Conservation (phyloP, 1,140 invertebrate genomes). For the Sweltsa coloradensis region DNA sequence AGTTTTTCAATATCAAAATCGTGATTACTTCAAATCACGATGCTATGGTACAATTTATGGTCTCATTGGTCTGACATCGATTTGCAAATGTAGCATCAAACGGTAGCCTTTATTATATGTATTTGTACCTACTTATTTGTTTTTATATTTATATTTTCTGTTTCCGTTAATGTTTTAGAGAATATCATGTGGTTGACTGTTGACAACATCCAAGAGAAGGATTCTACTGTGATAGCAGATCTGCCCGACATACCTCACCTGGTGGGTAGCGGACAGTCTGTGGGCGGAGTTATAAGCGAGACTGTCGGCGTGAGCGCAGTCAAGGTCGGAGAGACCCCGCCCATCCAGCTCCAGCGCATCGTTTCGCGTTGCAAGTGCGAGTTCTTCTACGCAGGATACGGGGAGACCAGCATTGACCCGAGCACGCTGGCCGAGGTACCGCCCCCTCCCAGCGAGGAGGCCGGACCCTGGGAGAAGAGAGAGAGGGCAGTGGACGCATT, state of each 20-base stretch:
- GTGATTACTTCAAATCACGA: no score
- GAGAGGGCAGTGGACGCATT: constrained; percentile 91
- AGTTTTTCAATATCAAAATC: no score
- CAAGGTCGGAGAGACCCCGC: constrained; percentile 29
- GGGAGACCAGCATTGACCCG: constrained; percentile 63
- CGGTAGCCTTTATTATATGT: no score
- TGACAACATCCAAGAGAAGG: constrained; percentile 84
- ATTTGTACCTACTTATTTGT: constrained; percentile 12
- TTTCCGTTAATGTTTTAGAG: constrained; percentile 39
- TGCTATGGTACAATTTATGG: no score
- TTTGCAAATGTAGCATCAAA: no score
- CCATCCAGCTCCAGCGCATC: constrained; percentile 77
- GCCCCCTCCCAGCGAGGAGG: constrained; percentile 49
- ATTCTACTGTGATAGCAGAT: constrained; percentile 58
- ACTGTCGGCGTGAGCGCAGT: constrained; percentile 72
- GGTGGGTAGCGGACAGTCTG: constrained; percentile 87
- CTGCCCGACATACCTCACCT: constrained; percentile 76
- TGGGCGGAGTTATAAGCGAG: constrained; percentile 88
- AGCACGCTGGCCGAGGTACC: constrained; percentile 49
- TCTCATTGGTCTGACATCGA: no score
- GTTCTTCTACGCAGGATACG: constrained; percentile 94
- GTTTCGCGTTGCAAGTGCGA: constrained; percentile 95
- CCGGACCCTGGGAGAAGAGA: constrained; percentile 53
- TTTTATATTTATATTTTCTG: constrained; percentile 11
- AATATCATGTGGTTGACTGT: constrained; percentile 93